phyloP scores from a whole-genome alignment of 2,888 invertebrate species.

The Polietes domitor region DNA sequence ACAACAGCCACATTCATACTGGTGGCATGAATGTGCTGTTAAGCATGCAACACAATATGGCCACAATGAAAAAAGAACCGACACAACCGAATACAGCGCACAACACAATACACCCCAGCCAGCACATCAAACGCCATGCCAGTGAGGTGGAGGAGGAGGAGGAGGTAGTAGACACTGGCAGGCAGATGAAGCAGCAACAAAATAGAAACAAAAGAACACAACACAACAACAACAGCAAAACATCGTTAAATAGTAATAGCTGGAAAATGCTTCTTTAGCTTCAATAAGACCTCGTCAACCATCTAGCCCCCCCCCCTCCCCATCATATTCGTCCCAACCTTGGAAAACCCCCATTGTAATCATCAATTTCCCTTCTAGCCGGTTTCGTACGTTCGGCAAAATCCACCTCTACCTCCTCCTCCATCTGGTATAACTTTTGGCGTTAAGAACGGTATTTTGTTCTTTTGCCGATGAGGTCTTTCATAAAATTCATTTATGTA shows the following conservation, averaged over 20 bases:
- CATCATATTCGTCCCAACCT: not conserved
- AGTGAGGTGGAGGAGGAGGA: not conserved
- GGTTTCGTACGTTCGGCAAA: not conserved
- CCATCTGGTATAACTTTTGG: conserved; percentile 53
- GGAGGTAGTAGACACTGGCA: not conserved
- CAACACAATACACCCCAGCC: not conserved
- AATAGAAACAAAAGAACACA: not conserved
- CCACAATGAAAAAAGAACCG: not conserved
- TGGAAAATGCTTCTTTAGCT: conserved; percentile 13
- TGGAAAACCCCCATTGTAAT: not conserved
- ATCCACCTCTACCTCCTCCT: not conserved
- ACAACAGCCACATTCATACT: not conserved
- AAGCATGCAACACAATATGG: not conserved
- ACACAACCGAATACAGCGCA: not conserved
- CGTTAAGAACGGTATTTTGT: conserved; percentile 46
- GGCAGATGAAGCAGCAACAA: not conserved
- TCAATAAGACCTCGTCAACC: not conserved
- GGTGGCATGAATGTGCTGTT: no score
- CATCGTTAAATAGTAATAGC: conserved; percentile 33
- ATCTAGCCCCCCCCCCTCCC: not conserved
- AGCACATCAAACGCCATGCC: not conserved
- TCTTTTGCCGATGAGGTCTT: not conserved
- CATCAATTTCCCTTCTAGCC: conserved; percentile 10
- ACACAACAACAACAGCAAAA: conserved; percentile 7
- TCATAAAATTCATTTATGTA: conserved; percentile 49